A percentile compares a stretch with the other conserved stretches of the same genome.
Conservation (phyloP, 2,888 invertebrate genomes). For the Tineola bisselliella region DNA sequence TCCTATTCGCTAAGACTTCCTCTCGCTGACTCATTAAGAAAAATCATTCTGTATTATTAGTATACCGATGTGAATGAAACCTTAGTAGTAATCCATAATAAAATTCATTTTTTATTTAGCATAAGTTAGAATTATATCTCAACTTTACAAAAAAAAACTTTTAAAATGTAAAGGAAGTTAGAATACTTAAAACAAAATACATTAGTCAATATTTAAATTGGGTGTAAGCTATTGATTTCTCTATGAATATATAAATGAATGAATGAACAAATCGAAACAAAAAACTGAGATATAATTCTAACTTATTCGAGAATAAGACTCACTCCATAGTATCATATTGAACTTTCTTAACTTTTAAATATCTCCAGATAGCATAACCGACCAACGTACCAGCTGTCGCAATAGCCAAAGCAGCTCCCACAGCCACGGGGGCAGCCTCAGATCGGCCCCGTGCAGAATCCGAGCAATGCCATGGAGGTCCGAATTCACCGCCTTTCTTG, state of each 20-base stretch:
- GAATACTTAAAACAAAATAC: too few relatives aligned
- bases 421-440: slow-evolving; percentile 85
- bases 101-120: too few relatives aligned
- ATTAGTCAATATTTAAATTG: too few relatives aligned
- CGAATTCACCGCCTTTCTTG: slow-evolving; percentile 77
- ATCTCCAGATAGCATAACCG: slow-evolving; percentile 86
- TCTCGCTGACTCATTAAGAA: too few relatives aligned
- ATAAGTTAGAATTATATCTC: too few relatives aligned
- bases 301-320: slow-evolving; percentile 15
- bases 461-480: slow-evolving; percentile 74
- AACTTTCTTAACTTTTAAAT: slow-evolving; percentile 88
- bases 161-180: neutral
- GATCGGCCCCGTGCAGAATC: slow-evolving; percentile 66
- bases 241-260: too few relatives aligned
- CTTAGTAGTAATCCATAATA: too few relatives aligned
- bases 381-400: slow-evolving; percentile 83
- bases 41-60: slow-evolving; percentile 10
- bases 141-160: neutral
- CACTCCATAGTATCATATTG: slow-evolving; percentile 93
- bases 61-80: too few relatives aligned
- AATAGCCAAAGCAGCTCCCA: slow-evolving; percentile 85
- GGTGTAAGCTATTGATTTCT: too few relatives aligned
- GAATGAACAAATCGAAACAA: too few relatives aligned
- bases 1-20: too few relatives aligned
- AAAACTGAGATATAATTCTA: neutral